Evolutionary conservation across 2,888 invertebrate species (phyloP).

Genomic region (Dioctria linearis): DNA sequence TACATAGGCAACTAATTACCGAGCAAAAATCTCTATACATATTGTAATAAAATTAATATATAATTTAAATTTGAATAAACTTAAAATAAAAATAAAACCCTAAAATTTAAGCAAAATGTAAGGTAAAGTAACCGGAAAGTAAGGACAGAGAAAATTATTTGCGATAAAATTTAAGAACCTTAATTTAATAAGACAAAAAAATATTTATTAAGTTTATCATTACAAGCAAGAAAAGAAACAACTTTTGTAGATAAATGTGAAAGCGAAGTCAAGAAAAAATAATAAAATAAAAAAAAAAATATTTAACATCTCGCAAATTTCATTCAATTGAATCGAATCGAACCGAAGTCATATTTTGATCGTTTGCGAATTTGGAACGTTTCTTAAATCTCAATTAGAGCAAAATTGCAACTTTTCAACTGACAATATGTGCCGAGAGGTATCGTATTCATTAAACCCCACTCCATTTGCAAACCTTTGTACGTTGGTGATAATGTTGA

Average conservation of each 20-base stretch:
- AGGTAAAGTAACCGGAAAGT: slow-evolving; percentile 18
- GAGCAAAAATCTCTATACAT: slow-evolving; percentile 37
- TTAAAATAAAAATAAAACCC: slow-evolving; percentile 23
- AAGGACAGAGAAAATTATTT: slow-evolving; percentile 21
- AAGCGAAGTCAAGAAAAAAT: slow-evolving; percentile 57
- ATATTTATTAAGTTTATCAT: slow-evolving; percentile 21
- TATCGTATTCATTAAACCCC: too few species aligned
- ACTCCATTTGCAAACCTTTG: too few species aligned
- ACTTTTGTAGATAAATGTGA: slow-evolving; percentile 60
- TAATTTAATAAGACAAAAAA: slow-evolving; percentile 38
- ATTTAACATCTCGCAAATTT: slow-evolving; percentile 12
- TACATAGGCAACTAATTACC: background rate
- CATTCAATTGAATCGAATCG: background rate
- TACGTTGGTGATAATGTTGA: too few species aligned
- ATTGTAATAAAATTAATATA: slow-evolving; percentile 38
- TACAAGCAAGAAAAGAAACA: slow-evolving; percentile 53
- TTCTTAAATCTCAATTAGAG: too few species aligned
- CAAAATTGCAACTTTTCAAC: too few species aligned
- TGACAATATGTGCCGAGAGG: too few species aligned
- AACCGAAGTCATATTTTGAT: too few species aligned
- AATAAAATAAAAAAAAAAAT: slow-evolving; percentile 57
- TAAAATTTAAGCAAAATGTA: slow-evolving; percentile 32
- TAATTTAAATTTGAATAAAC: slow-evolving; percentile 34
- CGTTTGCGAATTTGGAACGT: too few species aligned
- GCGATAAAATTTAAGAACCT: slow-evolving; percentile 37